Evolutionary conservation across 92 coral and sea anemone genomes (phyloP), one percentile per base, ranked within the genome.

Genomic region (Porites rus): DNA sequence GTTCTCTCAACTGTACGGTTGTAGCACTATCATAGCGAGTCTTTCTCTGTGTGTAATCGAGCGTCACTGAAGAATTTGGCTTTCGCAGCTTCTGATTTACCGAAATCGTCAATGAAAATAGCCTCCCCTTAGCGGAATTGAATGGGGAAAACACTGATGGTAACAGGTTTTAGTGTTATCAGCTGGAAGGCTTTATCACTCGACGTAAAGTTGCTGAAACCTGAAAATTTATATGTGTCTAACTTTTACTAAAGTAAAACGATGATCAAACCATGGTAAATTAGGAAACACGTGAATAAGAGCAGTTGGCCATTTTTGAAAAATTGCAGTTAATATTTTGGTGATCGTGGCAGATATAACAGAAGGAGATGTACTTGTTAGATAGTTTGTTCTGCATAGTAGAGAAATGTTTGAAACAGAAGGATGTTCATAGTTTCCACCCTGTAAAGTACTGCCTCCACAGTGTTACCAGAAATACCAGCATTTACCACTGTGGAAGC

Each of bases 391-490:
- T 4, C 73, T 50, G 13, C 73, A 25, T 3, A 25, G 51, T 10
- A 69, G 50, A 25, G 51, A 8, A 10, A 69, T 25, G 16, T 69
- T 13, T 7, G 28, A 7, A 0, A 64, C 12, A 17, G 83, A 13
- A 62, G 18, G 12, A 46, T 51, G 2, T 79, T n/a, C 63, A 65
- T 61, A 17, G 6, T 61, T 61, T 61, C 18, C 7, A 12, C 65
- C 17, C 65, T 13, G 19, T 61, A 61, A 61, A 61, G 65, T 5
- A 61, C 10, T 9, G 65, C 65, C 11, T 65, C 59, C 72, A 78
- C 62, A 18, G 83, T 78, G 74, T 78, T 60, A 38, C 83, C 83
- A 6, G 83, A 28, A 17, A 78, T 63, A 60, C 83, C 83, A 13
- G 60, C 83, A 16, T 79, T 65, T 9, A 64, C 43, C 74, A 65